Evolutionary conservation across 2,888 invertebrate genomes (phyloP), one percentile per base, ranked within the genome.

Genomic region (Anoncus sp.): DNA sequence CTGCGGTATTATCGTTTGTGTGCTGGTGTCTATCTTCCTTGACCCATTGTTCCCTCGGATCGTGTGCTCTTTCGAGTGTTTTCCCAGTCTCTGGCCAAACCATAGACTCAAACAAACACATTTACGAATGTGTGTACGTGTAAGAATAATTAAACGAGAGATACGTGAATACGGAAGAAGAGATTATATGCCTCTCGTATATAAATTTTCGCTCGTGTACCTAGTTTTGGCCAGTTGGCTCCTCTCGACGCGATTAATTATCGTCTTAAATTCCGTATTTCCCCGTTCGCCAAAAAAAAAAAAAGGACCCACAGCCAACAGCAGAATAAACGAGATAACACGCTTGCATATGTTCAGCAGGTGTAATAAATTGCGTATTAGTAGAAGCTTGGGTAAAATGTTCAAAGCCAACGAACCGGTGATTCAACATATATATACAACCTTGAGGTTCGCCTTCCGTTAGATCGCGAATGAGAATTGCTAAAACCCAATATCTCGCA

Each of bases 91-190:
- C n/a, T n/a, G n/a, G n/a, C n/a, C n/a, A n/a, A n/a, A n/a, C n/a
- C n/a, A n/a, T n/a, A n/a, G 47, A 9, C 9, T 43, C 57, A 22
- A 22, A 69, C 49, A 47, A 59, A 6, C 12, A 45, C 57, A 69
- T 27, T 16, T 22, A 27, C 27, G 53, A 43, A 16, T 40, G 53
- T 31, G 14, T 51, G 12, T n/a, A n/a, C n/a, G n/a, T n/a, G n/a
- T n/a, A n/a, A n/a, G n/a, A 59, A 69, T 69, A 59, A 69, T 69
- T 35, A 38, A 69, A 69, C 18, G 59, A 38, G 38, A 59, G 38
- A 49, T 24, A 40, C 47, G 47, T 20, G 45, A 22, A 57, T 47
- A 20, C 20, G n/a, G n/a, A 35, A 22, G 18, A 38, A 31, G 57
- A 38, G 38, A 69, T 69, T 69, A 59, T 69, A 55, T 22, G 14